Evolutionary conservation across 2,113 vertebrate species (phyloP), one percentile per base, ranked within the genome.

Genomic region (Myocastor coypus): DNA sequence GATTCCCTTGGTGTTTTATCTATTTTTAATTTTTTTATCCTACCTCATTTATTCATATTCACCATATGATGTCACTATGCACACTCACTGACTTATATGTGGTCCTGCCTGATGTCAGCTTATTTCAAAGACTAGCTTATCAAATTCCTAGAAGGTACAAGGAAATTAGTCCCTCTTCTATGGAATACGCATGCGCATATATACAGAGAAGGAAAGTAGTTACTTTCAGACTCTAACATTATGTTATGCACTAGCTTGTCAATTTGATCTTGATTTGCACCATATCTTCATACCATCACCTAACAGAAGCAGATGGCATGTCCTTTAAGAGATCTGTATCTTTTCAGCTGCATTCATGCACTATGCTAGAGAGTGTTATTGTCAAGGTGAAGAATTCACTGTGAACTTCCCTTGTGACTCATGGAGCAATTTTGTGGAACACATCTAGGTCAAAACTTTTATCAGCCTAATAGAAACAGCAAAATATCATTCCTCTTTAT

Each of bases 401-500:
- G 55, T 50, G 46, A 88, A 92, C 91, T 77, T 96, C 69, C 81
- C 24, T 40, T 81, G 24, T 64, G 75, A 87, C 68, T 69, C 75
- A 42, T 63, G 22, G 14, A 80, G 9, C 0, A 11, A 57, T 68
- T 94, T 80, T 83, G 81, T 6, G 10, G 40, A 91, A 89, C 59
- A 13, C 6, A 87, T 66, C 81, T 81, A 68, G 64, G 90, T 64
- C 73, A 78, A 91, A 52, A 92, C 24, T 87, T 88, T 91, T 87
- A 96, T 89, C 75, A 30, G 59, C 32, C 32, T 50, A 40, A 73
- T 37, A 84, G 57, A 84, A 91, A 3, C 10, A 83, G 26, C 17
- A 89, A 93, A 95, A 84, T 69, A 46, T 12, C 12, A 42, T 57
- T 86, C 66, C 89, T 94, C 37, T 57, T 46, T 71, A 94, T 83